These are phyloP conservation scores for Solenopsis fugax DNA, from an alignment of 1,140 invertebrate species.

Conservation along the genomic window DNA sequence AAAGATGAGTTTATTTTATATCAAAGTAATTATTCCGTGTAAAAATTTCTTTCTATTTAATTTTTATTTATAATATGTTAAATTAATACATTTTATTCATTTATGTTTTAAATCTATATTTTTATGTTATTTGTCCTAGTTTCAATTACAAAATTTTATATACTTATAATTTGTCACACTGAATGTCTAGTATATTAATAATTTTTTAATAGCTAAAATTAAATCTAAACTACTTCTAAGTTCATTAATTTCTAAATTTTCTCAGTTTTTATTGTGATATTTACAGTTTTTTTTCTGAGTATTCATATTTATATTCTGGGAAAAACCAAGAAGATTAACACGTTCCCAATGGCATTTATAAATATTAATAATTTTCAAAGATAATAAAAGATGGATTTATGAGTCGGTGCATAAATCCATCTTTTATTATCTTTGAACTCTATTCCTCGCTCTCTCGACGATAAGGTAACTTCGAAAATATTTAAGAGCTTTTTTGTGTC, in stretches of 20 bases:
- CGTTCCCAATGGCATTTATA: not conserved
- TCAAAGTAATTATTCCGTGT: not conserved
- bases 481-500: not conserved
- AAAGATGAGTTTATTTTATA: not conserved
- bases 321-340: not conserved
- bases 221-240: not conserved
- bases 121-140: too few species aligned
- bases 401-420: too few species aligned
- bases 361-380: too few species aligned
- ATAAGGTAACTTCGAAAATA: slow-evolving; percentile 21
- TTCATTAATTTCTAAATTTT: not conserved
- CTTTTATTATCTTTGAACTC: too few species aligned
- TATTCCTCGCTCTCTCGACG: not conserved
- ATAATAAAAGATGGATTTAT: too few species aligned
- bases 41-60: not conserved
- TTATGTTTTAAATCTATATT: too few species aligned
- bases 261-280: not conserved
- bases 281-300: not conserved
- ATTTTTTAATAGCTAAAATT: not conserved
- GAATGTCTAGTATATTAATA: not conserved
- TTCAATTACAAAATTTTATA: not conserved
- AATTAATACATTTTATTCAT: too few species aligned
- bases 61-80: too few species aligned
- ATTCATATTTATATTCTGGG: not conserved
- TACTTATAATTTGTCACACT: not conserved